Base-by-base conservation (phyloP, 2,113 vertebrate genomes). In the Ibidorhyncha struthersii region DNA sequence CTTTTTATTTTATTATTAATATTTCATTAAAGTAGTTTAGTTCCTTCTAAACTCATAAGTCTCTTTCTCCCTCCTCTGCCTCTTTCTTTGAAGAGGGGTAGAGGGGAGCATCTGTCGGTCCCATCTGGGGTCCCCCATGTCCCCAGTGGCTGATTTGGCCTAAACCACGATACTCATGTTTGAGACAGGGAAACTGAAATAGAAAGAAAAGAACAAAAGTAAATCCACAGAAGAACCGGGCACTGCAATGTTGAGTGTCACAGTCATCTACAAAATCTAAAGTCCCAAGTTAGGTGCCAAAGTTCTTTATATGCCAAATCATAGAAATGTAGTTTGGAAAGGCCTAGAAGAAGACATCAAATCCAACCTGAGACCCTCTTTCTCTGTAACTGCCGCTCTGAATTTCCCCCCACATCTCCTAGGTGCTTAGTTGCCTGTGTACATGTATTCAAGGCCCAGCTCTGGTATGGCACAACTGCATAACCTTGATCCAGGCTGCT, bases 381-480 rank as follows among this genome's bases (percentile, higher is more conserved):
- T 90, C 17, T 71, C 56, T 71, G 62, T 34, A 67, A 53, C 15
- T n/a, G 16, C 15, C 53, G 21, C 22, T 65, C 40, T 41, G 36
- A 85, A 18, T 71, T 90, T 67, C 12, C 8, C 16, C 10, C 13
- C 7, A 23, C 10, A 10, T 56, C 23, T 79, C 16, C 27, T 55
- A 15, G 4, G 15, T 71, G 32, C 30, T 82, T 32, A 15, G 7
- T 20, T 85, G 17, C 12, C 34, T 29, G 4, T 22, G 30, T 56
- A 15, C 3, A 4, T 29, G 2, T 36, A 20, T 79, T 20, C 36
- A 56, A 36, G 12, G 23, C 17, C 14, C 23, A 14, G 6, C 3
- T 74, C 40, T 74, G 65, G 19, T 36, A 55, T 0, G 0, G 29
- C 22, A 41, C 7, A 74, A 11, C 36, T 85, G 50, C 27, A 27